A percentile compares a stretch with the other conserved stretches of the same genome.
These are phyloP conservation scores for Busseola fusca DNA, from an alignment of 2,888 invertebrate genomes.

Conservation along the genomic window DNA sequence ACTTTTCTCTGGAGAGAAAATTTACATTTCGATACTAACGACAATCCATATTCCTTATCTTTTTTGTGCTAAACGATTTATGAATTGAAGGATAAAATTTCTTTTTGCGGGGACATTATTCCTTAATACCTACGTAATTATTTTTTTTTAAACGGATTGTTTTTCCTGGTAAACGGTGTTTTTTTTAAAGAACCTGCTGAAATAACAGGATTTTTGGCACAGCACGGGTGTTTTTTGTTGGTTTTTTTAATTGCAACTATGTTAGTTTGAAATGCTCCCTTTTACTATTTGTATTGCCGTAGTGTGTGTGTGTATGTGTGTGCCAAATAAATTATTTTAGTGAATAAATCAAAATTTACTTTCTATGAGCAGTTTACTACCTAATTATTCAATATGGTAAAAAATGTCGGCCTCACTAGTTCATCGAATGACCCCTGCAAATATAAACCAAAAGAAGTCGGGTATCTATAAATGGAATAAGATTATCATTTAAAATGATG, in stretches of 20 bases:
- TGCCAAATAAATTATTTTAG: background rate
- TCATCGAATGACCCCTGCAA: background rate
- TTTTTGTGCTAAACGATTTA: conserved; percentile 25
- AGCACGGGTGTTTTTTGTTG: too few species aligned
- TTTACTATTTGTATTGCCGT: background rate
- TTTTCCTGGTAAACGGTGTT: background rate
- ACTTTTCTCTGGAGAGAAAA: background rate
- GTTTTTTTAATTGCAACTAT: too few species aligned
- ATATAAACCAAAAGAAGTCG: conserved; percentile 31
- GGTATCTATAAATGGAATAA: conserved; percentile 43
- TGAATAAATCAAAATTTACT: background rate
- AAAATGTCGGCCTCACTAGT: conserved; percentile 1
- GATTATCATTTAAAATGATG: conserved; percentile 45
- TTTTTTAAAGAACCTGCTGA: too few species aligned
- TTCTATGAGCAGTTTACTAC: background rate
- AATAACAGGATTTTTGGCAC: too few species aligned
- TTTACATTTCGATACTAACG: background rate
- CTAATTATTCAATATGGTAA: too few species aligned
- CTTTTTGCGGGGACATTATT: conserved; percentile 2
- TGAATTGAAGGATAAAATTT: conserved; percentile 16
- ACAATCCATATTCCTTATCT: conserved; percentile 24
- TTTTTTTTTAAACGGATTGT: background rate
- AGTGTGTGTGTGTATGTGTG: too few species aligned
- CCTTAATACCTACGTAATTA: too few species aligned
- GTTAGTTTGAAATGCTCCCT: too few species aligned